Evolutionary conservation across 2,797 vertebrate genomes (phyloP), one percentile per base, ranked within the genome.

Genomic region (Galaxias olidus): DNA sequence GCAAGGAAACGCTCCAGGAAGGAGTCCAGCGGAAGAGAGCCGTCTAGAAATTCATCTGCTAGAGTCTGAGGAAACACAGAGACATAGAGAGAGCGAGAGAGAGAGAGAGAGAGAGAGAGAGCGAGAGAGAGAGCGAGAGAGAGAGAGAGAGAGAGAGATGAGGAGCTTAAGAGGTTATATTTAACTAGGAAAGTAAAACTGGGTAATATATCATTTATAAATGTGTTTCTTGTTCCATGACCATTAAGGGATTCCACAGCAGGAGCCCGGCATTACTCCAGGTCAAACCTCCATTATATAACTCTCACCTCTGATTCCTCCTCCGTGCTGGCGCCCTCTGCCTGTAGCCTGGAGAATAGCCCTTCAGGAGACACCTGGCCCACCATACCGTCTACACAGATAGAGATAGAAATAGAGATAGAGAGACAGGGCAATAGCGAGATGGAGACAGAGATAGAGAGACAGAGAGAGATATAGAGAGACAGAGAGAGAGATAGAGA

Each of bases 1-100:
- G 88, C 75, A 0, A 90, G 86, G 73, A 96, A 98, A 54, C 83
- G 87, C 68, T 98, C 96, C 0, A 97, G 91, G 74, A 98, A 98
- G 0, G 86, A 90, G 61, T 98, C 96, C 87, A 98, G 62, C 0
- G 90, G 73, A 71, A 94, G 86, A 8, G 92, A 92, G 0, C 96
- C 96, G 66, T 95, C 95, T 80, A 98, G 88, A 83, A 97, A 98
- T 63, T 90, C 91, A 78, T 98, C 95, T 0, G 96, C 95, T 82
- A 97, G 85, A 69, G 86, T 84, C 96, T 98, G 80, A 10, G 18
- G n/a, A n/a, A n/a, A n/a, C n/a, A n/a, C n/a, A n/a, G n/a, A n/a
- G n/a, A n/a, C n/a, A n/a, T n/a, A n/a, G n/a, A n/a, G n/a, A n/a
- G n/a, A n/a, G n/a, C n/a, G n/a, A n/a, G 15, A 42, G 45, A 42